Base-by-base conservation (phyloP, 2,888 invertebrate species). In the Spisula solida region DNA sequence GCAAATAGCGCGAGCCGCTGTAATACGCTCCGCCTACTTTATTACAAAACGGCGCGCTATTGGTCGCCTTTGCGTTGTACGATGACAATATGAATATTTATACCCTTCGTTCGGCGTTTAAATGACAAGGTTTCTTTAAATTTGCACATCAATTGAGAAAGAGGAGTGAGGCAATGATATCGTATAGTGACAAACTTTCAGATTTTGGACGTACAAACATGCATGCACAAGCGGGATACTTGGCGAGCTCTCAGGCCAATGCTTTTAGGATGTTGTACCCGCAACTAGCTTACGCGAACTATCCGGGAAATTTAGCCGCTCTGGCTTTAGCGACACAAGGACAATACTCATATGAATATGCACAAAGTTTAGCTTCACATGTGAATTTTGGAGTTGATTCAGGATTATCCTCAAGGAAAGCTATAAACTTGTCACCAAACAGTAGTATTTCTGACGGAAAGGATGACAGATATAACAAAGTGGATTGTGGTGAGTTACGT, bases 261-360 rank as follows among this genome's bases (percentile, higher is more conserved):
- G 91, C 92, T 25, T 70, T 92, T n/a, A 90, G 91, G 84, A 91
- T 92, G 91, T 86, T 92, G 80, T 92, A 92, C 83, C 92, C 91
- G 25, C 90, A 90, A 81, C 81, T 90, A 18, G 89, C 91, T 20
- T 92, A 92, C 82, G 89, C 87, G 20, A 88, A 89, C 66, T 92
- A 91, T 85, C 92, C 90, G 16, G 90, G 91, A 10, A 92, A 92
- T 31, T 79, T 92, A 75, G 91, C 92, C 8, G 92, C 92, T 1
- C 82, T 92, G 41, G 92, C 92, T n/a, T 84, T 91, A 1, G 92
- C 92, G 0, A 86, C 91, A 14, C 91, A 91, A n/a, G 89, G 91
- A 82, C 90, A 91, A 75, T 92, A 92, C 79, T 85, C 91, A 31
- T 92, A 91, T 75, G 92, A 92, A 56, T 92, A 92, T 85, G 92